Percentiles rank a stretch among this genome's conserved stretches.
phyloP scores from a whole-genome alignment of 1,140 invertebrate species.

The Gonioctena quinquepunctata region DNA sequence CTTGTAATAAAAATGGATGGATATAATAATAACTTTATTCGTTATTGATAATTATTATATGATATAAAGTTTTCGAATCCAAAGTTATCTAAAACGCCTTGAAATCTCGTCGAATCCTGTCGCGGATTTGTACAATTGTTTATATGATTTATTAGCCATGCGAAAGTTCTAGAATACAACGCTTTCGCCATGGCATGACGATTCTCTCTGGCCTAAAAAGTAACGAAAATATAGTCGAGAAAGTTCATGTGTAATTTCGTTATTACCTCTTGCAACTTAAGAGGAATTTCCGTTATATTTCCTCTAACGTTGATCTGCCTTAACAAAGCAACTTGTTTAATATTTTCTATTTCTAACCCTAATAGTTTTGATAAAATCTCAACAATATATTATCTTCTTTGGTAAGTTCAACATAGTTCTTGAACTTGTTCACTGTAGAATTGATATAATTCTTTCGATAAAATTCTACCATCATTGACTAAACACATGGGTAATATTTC shows the following conservation, averaged over 20 bases:
- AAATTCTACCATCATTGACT: no score
- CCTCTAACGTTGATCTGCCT: conserved; percentile 93
- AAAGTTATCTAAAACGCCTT: conserved; percentile 95
- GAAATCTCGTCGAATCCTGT: conserved; percentile 76
- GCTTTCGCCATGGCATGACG: conserved; percentile 90
- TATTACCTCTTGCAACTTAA: conserved; percentile 81
- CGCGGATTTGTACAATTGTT: conserved; percentile 90
- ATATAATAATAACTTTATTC: no score
- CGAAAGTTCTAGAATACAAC: conserved; percentile 86
- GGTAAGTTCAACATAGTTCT: no score
- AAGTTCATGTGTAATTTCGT: no score
- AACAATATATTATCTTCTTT: conserved; percentile 74
- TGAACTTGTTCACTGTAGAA: no score
- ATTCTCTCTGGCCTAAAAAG: conserved; percentile 77
- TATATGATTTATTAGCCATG: conserved; percentile 90
- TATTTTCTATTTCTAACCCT: conserved; percentile 74
- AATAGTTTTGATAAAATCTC: conserved; percentile 78
- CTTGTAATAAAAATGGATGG: no score
- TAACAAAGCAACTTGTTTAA: conserved; percentile 80
- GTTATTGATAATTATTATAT: no score
- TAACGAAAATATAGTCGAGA: no score
- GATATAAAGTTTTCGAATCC: conserved; percentile 99
- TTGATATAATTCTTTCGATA: no score
- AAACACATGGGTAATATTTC: no score
- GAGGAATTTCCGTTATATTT: conserved; percentile 93